Evolutionary conservation across 1,140 invertebrate genomes (phyloP).

Genomic region (Heliconius hewitsoni): DNA sequence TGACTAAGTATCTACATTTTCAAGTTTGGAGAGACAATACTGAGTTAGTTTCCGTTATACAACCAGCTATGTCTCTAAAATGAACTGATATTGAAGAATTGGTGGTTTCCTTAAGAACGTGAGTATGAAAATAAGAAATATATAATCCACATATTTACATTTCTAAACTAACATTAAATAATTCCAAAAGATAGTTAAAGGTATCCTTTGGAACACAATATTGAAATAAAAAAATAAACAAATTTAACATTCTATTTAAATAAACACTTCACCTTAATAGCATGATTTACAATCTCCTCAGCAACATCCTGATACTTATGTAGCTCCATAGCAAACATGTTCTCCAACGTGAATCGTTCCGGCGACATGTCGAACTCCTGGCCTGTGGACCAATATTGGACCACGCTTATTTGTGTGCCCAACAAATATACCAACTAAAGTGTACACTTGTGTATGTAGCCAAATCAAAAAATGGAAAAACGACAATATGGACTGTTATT

Average conservation of each 20-base stretch:
- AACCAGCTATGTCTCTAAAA: too few relatives aligned
- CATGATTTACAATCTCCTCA: conserved; percentile 92
- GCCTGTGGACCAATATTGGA: conserved; percentile 51
- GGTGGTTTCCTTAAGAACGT: too few relatives aligned
- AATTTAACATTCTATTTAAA: not conserved
- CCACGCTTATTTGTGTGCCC: not conserved
- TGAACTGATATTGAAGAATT: too few relatives aligned
- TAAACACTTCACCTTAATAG: conserved; percentile 84
- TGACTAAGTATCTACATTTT: too few relatives aligned
- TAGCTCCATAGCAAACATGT: conserved; percentile 95
- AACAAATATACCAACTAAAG: not conserved
- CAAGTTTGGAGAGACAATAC: too few relatives aligned
- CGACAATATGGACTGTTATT: not conserved
- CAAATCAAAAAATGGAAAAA: not conserved
- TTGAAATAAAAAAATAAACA: too few relatives aligned
- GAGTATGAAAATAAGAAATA: too few relatives aligned
- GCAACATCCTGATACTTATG: conserved; percentile 91
- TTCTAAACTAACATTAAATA: too few relatives aligned
- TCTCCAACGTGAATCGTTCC: conserved; percentile 92
- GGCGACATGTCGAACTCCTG: conserved; percentile 92
- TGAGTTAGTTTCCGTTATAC: too few relatives aligned
- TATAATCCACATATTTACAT: too few relatives aligned
- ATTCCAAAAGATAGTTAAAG: too few relatives aligned
- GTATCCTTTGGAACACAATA: too few relatives aligned
- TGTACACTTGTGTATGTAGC: not conserved